Base-by-base conservation (phyloP, 2,888 invertebrate species). In the Agonopterix alstromeriana region DNA sequence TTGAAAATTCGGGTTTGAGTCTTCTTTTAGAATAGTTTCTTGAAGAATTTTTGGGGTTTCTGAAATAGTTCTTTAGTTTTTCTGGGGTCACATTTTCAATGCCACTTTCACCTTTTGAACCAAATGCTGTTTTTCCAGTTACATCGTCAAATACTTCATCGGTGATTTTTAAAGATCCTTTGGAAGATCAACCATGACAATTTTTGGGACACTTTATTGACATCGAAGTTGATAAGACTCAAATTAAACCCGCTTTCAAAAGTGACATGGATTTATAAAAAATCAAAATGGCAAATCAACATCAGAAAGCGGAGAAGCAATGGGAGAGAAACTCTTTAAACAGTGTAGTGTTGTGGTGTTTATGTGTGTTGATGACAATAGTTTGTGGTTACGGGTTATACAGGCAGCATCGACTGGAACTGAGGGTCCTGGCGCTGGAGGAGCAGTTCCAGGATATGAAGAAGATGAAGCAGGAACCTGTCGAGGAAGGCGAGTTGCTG, bases 271-370 rank as follows among this genome's bases (percentile, higher is more conserved):
- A 11, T 11, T 42, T 10, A 11, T 9, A 38, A 38, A n/a, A 36
- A 42, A 11, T 1, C 11, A 63, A 61, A 58, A 82, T 83, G 81
- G 82, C 82, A 50, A 68, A 67, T 52, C 53, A 50, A 14, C 68
- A 67, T 51, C 52, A 50, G 14, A 77, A 73, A 57, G 62, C 54
- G 47, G 60, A 63, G 48, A 65, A 64, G 53, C 67, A 69, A 57
- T 69, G 77, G 66, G 68, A 77, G 49, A 73, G 68, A 48, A 70
- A 72, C 54, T 60, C 78, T 53, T 63, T 81, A 48, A 79, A 82
- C 70, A 71, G 77, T 70, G 82, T 79, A 56, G 84, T 87, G 77
- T 56, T 82, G 57, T 82, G 83, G 83, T 78, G 81, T 70, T 73
- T 77, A 62, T 82, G 80, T 76, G 81, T 77, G 63, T 75, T 83